These are phyloP conservation scores for Eleginops maclovinus DNA, from an alignment of 2,113 vertebrate genomes.

Conservation along the genomic window DNA sequence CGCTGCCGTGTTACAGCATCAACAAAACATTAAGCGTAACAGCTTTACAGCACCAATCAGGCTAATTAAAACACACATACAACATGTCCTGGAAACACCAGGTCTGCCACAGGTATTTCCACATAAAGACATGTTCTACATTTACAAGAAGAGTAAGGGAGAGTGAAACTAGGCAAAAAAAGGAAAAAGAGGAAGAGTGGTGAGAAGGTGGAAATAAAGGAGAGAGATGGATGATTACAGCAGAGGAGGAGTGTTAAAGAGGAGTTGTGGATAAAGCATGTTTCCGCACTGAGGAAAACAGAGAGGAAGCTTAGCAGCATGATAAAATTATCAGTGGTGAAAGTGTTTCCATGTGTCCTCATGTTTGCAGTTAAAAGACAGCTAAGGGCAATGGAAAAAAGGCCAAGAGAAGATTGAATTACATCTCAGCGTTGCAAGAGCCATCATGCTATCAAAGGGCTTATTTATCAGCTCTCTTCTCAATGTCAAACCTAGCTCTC, in stretches of 20 bases:
- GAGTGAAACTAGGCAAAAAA: background rate
- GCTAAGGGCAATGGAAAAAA: conserved; percentile 25
- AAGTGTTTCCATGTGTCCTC: conserved; percentile 78
- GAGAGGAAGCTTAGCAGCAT: conserved; percentile 41
- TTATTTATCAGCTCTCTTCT: conserved; percentile 25
- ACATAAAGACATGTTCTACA: conserved; percentile 51
- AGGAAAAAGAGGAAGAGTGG: background rate
- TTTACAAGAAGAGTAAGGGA: conserved; percentile 11
- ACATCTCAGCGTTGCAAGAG: conserved; percentile 34
- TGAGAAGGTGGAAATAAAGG: background rate
- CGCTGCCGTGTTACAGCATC: conserved; percentile 6
- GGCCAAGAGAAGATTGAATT: conserved; percentile 59
- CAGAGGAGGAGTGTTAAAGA: conserved; percentile 10
- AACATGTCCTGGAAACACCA: conserved; percentile 63
- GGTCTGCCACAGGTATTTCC: conserved; percentile 71
- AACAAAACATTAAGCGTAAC: conserved; percentile 38
- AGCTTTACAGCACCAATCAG: conserved; percentile 41
- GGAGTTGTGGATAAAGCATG: background rate
- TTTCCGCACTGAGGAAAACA: conserved; percentile 2
- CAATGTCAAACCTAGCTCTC: conserved; percentile 11
- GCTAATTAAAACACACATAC: conserved; percentile 61
- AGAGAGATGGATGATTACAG: conserved; percentile 19
- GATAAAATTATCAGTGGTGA: conserved; percentile 74
- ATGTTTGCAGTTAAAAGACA: conserved; percentile 40
- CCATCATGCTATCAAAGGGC: conserved; percentile 21